Evolutionary conservation across 2,113 vertebrate species (phyloP), one percentile per base, ranked within the genome.

Genomic region (Melierax canorus): DNA sequence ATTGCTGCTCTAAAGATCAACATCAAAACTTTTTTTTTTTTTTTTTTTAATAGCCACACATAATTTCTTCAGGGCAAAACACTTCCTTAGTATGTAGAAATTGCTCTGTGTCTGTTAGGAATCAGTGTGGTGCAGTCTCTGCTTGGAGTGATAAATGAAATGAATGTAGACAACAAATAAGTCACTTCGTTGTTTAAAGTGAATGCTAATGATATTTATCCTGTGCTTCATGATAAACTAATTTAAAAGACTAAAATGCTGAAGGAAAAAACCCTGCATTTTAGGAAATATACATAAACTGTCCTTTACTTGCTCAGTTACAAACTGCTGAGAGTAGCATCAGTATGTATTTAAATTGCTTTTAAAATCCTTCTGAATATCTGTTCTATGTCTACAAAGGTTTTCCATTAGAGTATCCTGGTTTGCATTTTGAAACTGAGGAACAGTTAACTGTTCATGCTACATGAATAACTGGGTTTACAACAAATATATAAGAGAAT

Each of bases 121-220:
- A 92, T 68, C 79, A 81, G 72, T 95, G 24, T 92, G 69, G 36
- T 85, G 48, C 68, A 75, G 48, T 58, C 24, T 80, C 18, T 92
- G 86, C 46, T 90, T 92, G 55, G 24, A 94, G 41, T 88, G 88
- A 94, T 92, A 92, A 94, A 81, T 77, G 36, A 86, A 92, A 92
- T 96, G 7, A 85, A 71, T 87, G 56, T 76, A 84, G 81, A 92
- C 78, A 94, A 72, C 71, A 86, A 50, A n/a, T 6, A 79, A 91
- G 74, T 85, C 34, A 62, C 89, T 91, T 88, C 50, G 86, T 63
- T 90, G 63, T 55, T 94, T 80, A 82, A 94, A 92, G 30, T 92
- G 78, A 95, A 92, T 81, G 58, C 50, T 89, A 92, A 97, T 92
- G 90, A 76, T 67, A 82, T 87, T 90, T 96, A 62, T 94, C 68